Conservation (phyloP, 1,140 invertebrate genomes). For the Chionoecetes opilio region DNA sequence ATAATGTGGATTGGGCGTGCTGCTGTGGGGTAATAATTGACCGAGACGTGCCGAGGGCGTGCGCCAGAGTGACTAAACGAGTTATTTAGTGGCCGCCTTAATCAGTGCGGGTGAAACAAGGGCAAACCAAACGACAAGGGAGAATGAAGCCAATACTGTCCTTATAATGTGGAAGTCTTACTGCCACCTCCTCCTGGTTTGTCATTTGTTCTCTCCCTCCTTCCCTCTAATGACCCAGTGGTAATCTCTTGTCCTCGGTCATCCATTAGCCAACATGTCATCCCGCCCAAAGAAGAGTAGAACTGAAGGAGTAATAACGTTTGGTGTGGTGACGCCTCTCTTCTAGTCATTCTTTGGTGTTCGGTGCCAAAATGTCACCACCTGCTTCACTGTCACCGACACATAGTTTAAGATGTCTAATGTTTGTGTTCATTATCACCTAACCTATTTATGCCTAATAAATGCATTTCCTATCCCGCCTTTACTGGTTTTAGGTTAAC, state of each 20-base stretch:
- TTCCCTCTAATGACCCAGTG: conserved; percentile 36
- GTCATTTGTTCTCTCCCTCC: background rate
- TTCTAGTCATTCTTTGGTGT: too few relatives aligned
- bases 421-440: too few relatives aligned
- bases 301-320: background rate
- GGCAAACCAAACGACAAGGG: background rate
- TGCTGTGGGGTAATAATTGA: conserved; percentile 17
- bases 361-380: too few relatives aligned
- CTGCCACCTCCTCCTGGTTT: background rate
- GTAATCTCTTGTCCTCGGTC: conserved; percentile 28
- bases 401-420: too few relatives aligned
- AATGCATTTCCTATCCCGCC: background rate
- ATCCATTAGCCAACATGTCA: conserved; percentile 59
- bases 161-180: too few relatives aligned
- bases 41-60: conserved; percentile 33
- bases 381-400: too few relatives aligned
- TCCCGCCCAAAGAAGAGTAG: background rate
- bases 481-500: background rate
- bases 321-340: background rate
- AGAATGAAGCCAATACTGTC: too few relatives aligned
- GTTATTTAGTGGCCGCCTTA: background rate
- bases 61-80: background rate
- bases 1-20: conserved; percentile 37
- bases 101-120: conserved; percentile 2
- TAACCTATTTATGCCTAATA: background rate